Evolutionary conservation across 2,113 vertebrate genomes (phyloP).

Genomic region (Peromyscus leucopus): DNA sequence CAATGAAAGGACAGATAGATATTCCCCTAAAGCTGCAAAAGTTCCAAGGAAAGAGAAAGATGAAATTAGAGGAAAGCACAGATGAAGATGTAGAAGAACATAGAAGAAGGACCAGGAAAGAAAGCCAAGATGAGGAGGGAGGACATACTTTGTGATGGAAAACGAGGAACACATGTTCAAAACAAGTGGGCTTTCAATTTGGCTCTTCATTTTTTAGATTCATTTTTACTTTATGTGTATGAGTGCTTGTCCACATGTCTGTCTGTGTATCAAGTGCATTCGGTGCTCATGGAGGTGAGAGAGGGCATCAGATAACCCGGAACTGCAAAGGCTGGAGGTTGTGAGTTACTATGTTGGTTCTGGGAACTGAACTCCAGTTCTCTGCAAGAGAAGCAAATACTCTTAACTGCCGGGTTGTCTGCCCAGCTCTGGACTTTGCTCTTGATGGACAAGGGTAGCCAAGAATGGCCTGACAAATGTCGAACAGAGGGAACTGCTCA

Average conservation of each 20-base stretch:
- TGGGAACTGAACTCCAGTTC: background rate
- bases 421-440: background rate
- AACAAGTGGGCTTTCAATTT: background rate
- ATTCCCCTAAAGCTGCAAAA: background rate
- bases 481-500: background rate
- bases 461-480: background rate
- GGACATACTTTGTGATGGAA: background rate
- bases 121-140: background rate
- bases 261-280: background rate
- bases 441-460: background rate
- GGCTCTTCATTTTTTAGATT: background rate
- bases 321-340: background rate
- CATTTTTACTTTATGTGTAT: background rate
- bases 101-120: background rate
- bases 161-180: conserved; percentile 2
- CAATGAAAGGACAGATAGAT: background rate
- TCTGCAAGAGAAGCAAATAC: background rate
- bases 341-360: background rate
- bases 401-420: background rate
- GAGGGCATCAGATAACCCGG: background rate
- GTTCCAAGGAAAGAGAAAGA: background rate
- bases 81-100: background rate
- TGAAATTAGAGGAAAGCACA: background rate
- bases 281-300: background rate
- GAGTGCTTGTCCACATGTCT: background rate